Conservation (phyloP, 1,140 invertebrate species). For the Geopemphigus sp. region DNA sequence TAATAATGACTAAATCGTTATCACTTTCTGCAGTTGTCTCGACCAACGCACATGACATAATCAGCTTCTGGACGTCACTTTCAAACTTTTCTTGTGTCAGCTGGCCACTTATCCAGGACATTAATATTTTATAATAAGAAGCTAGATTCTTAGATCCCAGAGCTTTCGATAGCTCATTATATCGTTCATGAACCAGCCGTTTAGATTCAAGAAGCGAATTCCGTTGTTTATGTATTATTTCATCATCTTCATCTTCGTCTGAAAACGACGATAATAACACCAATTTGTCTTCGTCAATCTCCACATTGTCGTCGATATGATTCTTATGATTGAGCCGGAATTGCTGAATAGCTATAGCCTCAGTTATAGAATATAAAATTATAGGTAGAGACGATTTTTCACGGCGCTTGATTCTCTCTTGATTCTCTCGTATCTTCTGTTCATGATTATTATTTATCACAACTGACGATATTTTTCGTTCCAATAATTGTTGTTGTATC, state of each 20-base stretch:
- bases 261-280: neutral
- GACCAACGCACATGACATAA: neutral
- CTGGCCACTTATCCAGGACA: neutral
- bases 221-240: neutral
- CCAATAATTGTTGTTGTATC: neutral
- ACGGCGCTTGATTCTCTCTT: neutral
- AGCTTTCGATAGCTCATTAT: neutral
- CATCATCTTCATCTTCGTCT: conserved; percentile 6
- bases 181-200: neutral
- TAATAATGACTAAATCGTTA: neutral
- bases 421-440: no score
- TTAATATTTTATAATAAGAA: neutral
- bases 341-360: neutral
- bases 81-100: neutral
- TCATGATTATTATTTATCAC: neutral
- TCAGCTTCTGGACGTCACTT: neutral
- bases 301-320: no score
- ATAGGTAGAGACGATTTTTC: neutral
- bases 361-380: neutral
- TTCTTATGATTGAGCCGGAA: no score
- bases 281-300: neutral
- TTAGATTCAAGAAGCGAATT: neutral
- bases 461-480: neutral
- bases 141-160: neutral
- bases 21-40: neutral